Percentiles rank a stretch among this genome's conserved stretches.
Conservation (phyloP, 2,888 invertebrate genomes). For the Eupithecia inturbata region DNA sequence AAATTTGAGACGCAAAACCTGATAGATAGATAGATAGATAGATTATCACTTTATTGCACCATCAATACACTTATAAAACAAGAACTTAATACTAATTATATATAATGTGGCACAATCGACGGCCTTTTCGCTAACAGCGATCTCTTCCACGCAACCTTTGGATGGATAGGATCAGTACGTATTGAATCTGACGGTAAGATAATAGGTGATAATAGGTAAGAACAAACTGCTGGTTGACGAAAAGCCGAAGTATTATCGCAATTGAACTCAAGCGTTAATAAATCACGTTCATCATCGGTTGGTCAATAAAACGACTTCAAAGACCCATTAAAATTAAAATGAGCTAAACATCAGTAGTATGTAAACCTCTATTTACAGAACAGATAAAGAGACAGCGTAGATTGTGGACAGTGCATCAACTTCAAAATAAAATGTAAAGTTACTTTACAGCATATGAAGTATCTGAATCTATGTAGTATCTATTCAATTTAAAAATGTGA, state of each 20-base stretch:
- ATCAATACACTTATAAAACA: too few species aligned
- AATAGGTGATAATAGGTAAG: constrained; percentile 4
- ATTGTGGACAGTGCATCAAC: constrained; percentile 9
- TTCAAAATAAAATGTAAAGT: neutral
- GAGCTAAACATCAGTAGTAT: constrained; percentile 63
- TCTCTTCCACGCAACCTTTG: too few species aligned
- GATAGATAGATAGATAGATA: too few species aligned
- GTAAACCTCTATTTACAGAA: constrained; percentile 69
- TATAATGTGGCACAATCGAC: too few species aligned
- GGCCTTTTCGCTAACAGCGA: too few species aligned
- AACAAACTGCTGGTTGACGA: constrained; percentile 13
- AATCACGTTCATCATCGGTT: constrained; percentile 42
- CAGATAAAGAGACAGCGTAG: constrained; percentile 52
- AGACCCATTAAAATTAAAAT: constrained; percentile 54
- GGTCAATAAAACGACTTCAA: constrained; percentile 43
- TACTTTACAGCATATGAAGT: too few species aligned
- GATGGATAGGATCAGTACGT: too few species aligned
- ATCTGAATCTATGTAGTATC: too few species aligned
- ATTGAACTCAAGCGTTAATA: constrained; percentile 26
- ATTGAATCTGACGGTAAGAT: too few species aligned
- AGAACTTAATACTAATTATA: too few species aligned
- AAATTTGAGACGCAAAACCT: neutral
- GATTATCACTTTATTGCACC: too few species aligned
- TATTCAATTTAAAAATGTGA: too few species aligned
- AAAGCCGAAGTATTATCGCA: constrained; percentile 29